Base-by-base conservation (phyloP, 2,797 vertebrate species). In the Chiloscyllium punctatum region DNA sequence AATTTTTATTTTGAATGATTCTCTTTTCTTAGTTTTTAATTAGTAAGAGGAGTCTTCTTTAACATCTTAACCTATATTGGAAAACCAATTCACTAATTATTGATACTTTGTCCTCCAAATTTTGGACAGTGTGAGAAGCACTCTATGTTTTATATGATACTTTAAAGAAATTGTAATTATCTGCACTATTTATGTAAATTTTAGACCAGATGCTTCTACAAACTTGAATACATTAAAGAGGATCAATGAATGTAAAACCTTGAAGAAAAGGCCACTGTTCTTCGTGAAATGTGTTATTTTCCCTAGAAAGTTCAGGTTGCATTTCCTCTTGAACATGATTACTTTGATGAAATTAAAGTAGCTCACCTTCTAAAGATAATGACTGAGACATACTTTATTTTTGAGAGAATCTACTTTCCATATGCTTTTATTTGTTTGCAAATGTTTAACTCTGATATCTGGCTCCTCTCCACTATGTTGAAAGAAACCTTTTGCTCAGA, bases 391-490 rank as follows among this genome's bases (percentile, higher is more conserved):
- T 71, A 95, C 27, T 74, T 94, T 95, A 27, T 95, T 77, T 74
- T 74, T 74, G 71, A 95, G 72, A 57, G 18, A 77, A 95, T 95
- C 74, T 53, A 33, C 69, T 72, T 95, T 95, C 94, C 94, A 53
- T 6, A 33, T 71, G n/a, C 23, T 48, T 48, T 48, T 84, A 8
- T 84, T 84, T 84, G n/a, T 69, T 92, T 69, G 66, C n/a, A 92
- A 92, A 25, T 92, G 68, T 69, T 25, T 53, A 69, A 53, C 48
- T 72, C 27, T 13, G 30, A 30, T 77, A 77, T 53, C 71, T 57
- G 68, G 48, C 71, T 95, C 25, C 94, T 94, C 27, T 72, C 66
- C 48, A 30, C 42, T 77, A 88, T 33, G 11, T 33, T n/a, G 37
- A 30, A 77, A 30, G n/a, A 72, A 66, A n/a, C 16, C 37, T 92